These are phyloP conservation scores for Meta bourneti DNA, from an alignment of 2,888 invertebrate genomes.

Conservation along the genomic window DNA sequence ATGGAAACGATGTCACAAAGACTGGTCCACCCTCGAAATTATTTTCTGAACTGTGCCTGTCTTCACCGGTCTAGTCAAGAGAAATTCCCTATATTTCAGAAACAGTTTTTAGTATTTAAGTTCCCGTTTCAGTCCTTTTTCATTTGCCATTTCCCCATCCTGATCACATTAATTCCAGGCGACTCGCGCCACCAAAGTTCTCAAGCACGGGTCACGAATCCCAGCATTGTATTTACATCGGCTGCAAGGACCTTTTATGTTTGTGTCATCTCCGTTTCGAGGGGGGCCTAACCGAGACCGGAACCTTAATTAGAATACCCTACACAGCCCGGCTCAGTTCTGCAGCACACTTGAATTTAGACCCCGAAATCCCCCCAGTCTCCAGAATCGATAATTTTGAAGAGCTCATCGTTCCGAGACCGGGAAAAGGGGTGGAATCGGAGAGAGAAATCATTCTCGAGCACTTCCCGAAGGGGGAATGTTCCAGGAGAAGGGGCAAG, in stretches of 20 bases:
- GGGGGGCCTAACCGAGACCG: neutral
- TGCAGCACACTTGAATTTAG: slow-evolving; percentile 53
- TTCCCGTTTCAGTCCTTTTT: no score
- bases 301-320: slow-evolving; percentile 62
- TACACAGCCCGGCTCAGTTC: slow-evolving; percentile 29
- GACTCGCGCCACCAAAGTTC: neutral
- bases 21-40: no score
- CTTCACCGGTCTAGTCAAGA: no score
- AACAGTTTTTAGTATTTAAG: no score
- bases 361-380: neutral
- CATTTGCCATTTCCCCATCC: neutral
- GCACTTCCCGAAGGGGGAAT: slow-evolving; percentile 57
- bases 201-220: neutral
- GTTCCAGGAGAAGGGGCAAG: slow-evolving; percentile 27
- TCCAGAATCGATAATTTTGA: slow-evolving; percentile 69
- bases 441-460: slow-evolving; percentile 58
- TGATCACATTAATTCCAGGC: slow-evolving; percentile 2
- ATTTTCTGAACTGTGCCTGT: no score
- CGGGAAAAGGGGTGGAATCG: slow-evolving; percentile 52
- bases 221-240: slow-evolving; percentile 21
- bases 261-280: slow-evolving; percentile 19
- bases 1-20: no score
- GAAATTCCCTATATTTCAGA: no score
- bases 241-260: slow-evolving; percentile 30
- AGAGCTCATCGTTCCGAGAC: slow-evolving; percentile 65